phyloP scores from a whole-genome alignment of 2,797 vertebrate genomes.

The Cuculus canorus region DNA sequence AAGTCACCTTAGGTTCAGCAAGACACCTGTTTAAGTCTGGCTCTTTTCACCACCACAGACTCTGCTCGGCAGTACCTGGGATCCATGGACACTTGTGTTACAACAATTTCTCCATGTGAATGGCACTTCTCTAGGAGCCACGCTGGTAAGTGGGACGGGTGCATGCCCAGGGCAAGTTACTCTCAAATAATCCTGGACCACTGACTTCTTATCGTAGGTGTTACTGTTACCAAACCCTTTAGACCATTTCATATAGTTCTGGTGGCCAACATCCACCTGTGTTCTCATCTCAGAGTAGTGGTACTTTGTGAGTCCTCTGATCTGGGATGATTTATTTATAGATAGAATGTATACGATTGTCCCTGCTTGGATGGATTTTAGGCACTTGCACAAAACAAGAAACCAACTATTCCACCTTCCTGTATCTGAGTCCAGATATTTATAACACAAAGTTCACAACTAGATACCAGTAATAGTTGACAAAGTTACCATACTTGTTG shows the following conservation, averaged over 20 bases:
- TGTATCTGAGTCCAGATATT: neutral
- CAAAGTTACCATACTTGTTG: neutral
- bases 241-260: neutral
- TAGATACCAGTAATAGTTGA: neutral
- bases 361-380: neutral
- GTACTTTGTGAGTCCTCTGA: neutral
- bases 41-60: neutral
- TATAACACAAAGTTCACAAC: neutral
- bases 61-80: neutral
- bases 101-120: neutral
- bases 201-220: neutral
- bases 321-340: neutral
- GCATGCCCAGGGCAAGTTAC: neutral
- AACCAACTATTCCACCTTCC: neutral
- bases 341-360: neutral
- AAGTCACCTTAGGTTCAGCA: neutral
- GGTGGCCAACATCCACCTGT: neutral
- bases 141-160: neutral
- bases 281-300: neutral
- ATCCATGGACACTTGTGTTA: accelerated
- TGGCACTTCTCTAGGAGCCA: neutral
- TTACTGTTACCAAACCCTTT: neutral
- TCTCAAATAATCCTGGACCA: neutral
- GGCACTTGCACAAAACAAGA: neutral
- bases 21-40: neutral